phyloP scores from a whole-genome alignment of 2,888 invertebrate species.

The Dolichopus griseipennis region DNA sequence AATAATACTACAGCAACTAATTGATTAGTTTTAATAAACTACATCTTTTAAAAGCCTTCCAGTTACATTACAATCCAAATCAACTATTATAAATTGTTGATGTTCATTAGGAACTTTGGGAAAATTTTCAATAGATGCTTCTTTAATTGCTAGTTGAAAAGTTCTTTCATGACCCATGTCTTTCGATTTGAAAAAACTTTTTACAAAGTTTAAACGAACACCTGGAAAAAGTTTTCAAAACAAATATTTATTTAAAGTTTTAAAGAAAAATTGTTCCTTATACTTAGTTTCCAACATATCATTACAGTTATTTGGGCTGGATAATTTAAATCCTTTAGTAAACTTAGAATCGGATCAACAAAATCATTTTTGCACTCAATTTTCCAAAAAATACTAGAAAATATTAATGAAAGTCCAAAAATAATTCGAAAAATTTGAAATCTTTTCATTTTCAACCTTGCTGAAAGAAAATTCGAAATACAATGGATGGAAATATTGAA shows the following conservation, averaged over 20 bases:
- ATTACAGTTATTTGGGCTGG: constrained; percentile 4
- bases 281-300: constrained; percentile 5
- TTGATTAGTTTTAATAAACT: neutral
- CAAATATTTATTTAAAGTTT: neutral
- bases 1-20: too few species aligned
- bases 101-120: constrained; percentile 25
- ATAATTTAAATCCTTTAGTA: neutral
- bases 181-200: neutral
- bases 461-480: too few species aligned
- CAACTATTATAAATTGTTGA: constrained; percentile 26
- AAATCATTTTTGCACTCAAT: neutral
- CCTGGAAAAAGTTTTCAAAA: neutral
- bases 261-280: neutral
- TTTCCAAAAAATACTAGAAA: neutral
- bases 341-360: neutral
- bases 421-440: neutral
- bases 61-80: constrained; percentile 23
- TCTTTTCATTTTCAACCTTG: neutral
- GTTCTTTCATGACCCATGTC: neutral
- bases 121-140: constrained; percentile 19
- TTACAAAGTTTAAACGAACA: neutral
- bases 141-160: constrained; percentile 22
- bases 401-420: neutral
- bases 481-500: too few species aligned
- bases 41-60: constrained; percentile 18